phyloP scores from a whole-genome alignment of 2,797 vertebrate genomes.

The Parambassis ranga region DNA sequence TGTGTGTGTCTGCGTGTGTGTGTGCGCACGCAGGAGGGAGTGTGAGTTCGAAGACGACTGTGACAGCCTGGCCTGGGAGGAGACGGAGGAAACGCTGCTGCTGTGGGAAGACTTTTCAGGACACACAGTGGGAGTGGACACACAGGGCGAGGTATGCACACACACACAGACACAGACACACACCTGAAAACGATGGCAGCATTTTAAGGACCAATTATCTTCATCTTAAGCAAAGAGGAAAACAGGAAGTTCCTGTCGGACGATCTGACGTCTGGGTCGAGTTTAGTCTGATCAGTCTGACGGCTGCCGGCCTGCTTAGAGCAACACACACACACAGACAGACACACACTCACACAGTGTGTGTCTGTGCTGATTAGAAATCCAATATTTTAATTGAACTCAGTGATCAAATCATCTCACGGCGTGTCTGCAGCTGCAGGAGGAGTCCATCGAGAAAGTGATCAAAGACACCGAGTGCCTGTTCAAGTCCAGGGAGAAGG shows the following conservation, averaged over 20 bases:
- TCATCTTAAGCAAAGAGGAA: too few species aligned
- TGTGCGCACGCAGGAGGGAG: conserved; percentile 78
- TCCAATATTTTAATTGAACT: too few species aligned
- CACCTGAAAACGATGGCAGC: too few species aligned
- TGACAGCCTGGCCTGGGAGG: conserved; percentile 94
- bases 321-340: too few species aligned
- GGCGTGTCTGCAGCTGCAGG: conserved; percentile 13
- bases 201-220: too few species aligned
- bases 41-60: conserved; percentile 95
- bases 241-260: too few species aligned
- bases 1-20: background rate
- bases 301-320: too few species aligned
- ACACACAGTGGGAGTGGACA: conserved; percentile 83
- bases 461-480: conserved; percentile 91
- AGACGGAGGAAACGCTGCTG: conserved; percentile 91
- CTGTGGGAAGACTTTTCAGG: conserved; percentile 95
- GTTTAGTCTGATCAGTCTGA: too few species aligned
- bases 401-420: too few species aligned
- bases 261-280: too few species aligned
- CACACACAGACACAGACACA: conserved; percentile 1
- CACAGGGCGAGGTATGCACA: conserved; percentile 84
- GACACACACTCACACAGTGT: too few species aligned
- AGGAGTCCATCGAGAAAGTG: conserved; percentile 86
- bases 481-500: conserved; percentile 91
- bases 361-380: too few species aligned